A percentile compares a stretch with the other conserved stretches of the same genome.
These are phyloP conservation scores for Drosophila cognata DNA, from an alignment of 2,888 invertebrate species.

Conservation along the genomic window DNA sequence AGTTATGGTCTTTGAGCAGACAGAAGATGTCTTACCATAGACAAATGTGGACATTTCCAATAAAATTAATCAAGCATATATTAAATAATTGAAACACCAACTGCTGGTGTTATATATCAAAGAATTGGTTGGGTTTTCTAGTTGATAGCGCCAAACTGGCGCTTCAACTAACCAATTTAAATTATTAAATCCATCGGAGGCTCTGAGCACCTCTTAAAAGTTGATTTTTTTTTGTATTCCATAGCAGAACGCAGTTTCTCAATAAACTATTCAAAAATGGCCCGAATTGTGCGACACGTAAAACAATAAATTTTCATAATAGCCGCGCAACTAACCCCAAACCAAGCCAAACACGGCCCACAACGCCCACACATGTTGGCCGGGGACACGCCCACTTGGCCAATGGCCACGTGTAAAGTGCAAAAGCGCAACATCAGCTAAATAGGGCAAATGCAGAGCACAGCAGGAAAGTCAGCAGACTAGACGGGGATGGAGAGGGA, in stretches of 20 bases:
- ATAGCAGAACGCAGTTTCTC: background rate
- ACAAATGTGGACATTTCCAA: background rate
- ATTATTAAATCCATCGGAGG: background rate
- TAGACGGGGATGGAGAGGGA: background rate
- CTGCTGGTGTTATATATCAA: background rate
- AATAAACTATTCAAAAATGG: slow-evolving; percentile 32
- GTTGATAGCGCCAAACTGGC: background rate
- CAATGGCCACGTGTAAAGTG: slow-evolving; percentile 61
- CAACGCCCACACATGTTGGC: slow-evolving; percentile 38
- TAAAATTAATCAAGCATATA: background rate
- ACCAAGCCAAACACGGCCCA: background rate
- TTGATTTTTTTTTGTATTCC: background rate
- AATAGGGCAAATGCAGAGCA: slow-evolving; percentile 41
- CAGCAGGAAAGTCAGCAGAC: slow-evolving; percentile 18
- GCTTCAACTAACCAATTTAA: background rate
- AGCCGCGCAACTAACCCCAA: slow-evolving; percentile 29
- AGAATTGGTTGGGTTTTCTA: background rate
- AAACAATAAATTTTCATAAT: slow-evolving; percentile 73
- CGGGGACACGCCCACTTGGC: slow-evolving; percentile 24
- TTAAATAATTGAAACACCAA: background rate
- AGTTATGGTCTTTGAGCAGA: slow-evolving; percentile 8
- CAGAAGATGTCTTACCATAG: background rate
- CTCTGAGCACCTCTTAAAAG: background rate
- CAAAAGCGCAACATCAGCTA: slow-evolving; percentile 71
- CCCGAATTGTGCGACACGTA: slow-evolving; percentile 57